Evolutionary conservation across 2,113 vertebrate genomes (phyloP).

Genomic region (Chitala chitala): DNA sequence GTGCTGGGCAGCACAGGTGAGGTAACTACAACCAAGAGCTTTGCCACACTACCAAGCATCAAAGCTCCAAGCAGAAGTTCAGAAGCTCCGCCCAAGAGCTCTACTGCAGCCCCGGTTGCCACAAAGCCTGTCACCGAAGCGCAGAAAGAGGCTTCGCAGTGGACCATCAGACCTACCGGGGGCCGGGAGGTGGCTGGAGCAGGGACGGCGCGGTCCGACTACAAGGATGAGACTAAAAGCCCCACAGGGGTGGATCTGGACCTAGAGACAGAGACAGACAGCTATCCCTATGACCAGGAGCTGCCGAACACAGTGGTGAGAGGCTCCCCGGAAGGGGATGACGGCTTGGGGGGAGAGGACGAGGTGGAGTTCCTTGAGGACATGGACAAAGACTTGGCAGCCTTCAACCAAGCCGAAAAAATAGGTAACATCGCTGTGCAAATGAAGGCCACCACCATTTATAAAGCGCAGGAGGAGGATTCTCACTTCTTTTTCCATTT

Average conservation of each 20-base stretch:
- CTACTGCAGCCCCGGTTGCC: too few species aligned
- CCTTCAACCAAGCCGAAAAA: constrained; percentile 38
- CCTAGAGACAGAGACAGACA: not conserved
- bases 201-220: not conserved
- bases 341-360: constrained; percentile 29
- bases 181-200: not conserved
- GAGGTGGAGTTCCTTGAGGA: constrained; percentile 31
- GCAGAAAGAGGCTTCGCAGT: not conserved
- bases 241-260: constrained; percentile 5
- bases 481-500: constrained; percentile 95
- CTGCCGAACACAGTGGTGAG: not conserved
- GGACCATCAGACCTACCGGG: not conserved
- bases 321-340: not conserved
- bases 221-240: constrained; percentile 1
- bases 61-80: not conserved
- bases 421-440: constrained; percentile 26
- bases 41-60: not conserved
- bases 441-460: constrained; percentile 45
- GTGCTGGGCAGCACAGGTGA: not conserved
- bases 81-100: not conserved
- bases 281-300: constrained; percentile 4
- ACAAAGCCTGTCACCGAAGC: not conserved
- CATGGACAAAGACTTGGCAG: constrained; percentile 11
- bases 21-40: not conserved
- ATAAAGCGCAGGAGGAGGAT: constrained; percentile 73